Conservation (phyloP, 2,113 vertebrate species). For the Labrus mixtus region DNA sequence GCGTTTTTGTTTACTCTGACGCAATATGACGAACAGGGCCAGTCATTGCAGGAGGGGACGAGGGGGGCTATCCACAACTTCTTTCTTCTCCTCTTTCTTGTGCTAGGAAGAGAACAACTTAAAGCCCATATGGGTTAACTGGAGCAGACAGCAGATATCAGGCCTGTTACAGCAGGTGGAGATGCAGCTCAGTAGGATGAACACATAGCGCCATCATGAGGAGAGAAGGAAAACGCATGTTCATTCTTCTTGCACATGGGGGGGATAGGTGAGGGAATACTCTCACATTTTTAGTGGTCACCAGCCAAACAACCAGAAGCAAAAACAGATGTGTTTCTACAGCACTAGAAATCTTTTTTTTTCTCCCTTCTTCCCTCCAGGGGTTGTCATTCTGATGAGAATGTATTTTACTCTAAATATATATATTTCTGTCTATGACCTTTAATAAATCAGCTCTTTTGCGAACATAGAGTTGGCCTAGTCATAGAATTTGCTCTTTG, state of each 20-base stretch:
- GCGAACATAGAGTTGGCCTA: too few species aligned
- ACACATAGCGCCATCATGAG: conserved; percentile 74
- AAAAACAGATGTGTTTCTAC: neutral
- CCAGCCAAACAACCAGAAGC: neutral
- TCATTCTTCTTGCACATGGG: conserved; percentile 3
- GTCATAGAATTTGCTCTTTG: too few species aligned
- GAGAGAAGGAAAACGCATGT: conserved; percentile 8
- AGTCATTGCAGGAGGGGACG: conserved; percentile 37
- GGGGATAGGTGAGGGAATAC: conserved; percentile 6
- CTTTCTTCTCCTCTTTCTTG: conserved; percentile 29
- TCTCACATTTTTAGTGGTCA: neutral
- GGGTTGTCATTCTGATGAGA: neutral
- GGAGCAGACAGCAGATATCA: conserved; percentile 22
- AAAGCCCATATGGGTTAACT: conserved; percentile 24
- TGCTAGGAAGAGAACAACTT: conserved; percentile 40
- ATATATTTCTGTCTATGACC: too few species aligned
- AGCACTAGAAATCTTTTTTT: neutral
- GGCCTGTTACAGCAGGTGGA: neutral
- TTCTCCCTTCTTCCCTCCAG: neutral
- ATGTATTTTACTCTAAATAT: neutral
- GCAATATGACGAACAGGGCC: conserved; percentile 76
- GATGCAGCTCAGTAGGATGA: conserved; percentile 18
- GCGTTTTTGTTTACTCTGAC: conserved; percentile 75
- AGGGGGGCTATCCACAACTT: conserved; percentile 35
- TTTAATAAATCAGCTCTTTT: neutral